phyloP scores from a whole-genome alignment of 2,888 invertebrate species.

The Mesochorus sp. region DNA sequence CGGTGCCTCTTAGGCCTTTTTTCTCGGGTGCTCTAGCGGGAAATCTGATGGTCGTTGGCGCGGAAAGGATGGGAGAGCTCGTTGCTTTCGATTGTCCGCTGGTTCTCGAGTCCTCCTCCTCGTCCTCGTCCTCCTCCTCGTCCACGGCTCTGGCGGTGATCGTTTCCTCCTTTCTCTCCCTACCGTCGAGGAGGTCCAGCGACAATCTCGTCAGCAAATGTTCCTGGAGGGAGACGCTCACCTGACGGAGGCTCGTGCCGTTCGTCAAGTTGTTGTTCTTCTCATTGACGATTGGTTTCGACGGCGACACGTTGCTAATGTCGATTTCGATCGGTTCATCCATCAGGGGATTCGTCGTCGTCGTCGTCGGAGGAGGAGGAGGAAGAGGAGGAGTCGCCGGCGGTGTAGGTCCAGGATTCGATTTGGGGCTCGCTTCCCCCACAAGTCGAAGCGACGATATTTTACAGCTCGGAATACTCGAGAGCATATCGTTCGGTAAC shows the following conservation, averaged over 20 bases:
- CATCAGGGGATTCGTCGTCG: conserved; percentile 60
- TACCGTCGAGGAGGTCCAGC: conserved; percentile 46
- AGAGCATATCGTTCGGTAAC: conserved; percentile 74
- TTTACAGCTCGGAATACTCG: conserved; percentile 75
- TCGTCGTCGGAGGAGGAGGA: conserved; percentile 62
- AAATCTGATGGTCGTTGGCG: conserved; percentile 92
- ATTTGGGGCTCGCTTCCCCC: conserved; percentile 74
- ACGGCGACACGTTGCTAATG: conserved; percentile 57
- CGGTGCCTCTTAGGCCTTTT: conserved; percentile 79
- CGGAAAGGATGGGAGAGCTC: conserved; percentile 89
- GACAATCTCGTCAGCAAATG: conserved; percentile 61
- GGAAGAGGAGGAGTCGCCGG: conserved; percentile 65
- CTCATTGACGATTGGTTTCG: conserved; percentile 75
- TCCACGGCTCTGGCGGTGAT: conserved; percentile 64
- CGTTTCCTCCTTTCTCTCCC: conserved; percentile 47
- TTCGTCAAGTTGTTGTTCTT: conserved; percentile 78
- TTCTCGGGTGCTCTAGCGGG: conserved; percentile 83
- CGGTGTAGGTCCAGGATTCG: conserved; percentile 63
- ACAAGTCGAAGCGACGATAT: conserved; percentile 75
- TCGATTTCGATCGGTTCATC: conserved; percentile 57
- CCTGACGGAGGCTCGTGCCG: conserved; percentile 42
- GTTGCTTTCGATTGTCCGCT: conserved; percentile 75
- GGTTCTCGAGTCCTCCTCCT: conserved; percentile 77
- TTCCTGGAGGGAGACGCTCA: conserved; percentile 42
- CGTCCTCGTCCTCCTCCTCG: conserved; percentile 76